Conservation (phyloP, 2,113 vertebrate genomes). For the Petrocephalus zakoni region DNA sequence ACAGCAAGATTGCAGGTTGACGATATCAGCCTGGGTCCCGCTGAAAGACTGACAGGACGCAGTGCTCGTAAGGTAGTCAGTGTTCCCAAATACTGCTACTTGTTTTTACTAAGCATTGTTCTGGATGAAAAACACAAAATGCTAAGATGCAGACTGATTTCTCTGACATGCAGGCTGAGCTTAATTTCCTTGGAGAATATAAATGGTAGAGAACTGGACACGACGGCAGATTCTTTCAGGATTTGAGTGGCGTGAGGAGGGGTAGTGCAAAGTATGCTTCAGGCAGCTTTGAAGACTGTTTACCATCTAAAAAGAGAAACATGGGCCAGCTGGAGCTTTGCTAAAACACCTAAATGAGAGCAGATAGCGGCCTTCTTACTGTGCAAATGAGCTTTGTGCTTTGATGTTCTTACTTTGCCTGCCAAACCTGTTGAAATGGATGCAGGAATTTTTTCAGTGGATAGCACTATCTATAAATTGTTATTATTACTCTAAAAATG, state of each 20-base stretch:
- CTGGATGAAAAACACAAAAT: background rate
- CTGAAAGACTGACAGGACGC: background rate
- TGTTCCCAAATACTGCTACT: background rate
- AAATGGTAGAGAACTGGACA: background rate
- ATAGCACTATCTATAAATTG: background rate
- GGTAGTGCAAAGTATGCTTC: background rate
- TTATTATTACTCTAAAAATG: background rate
- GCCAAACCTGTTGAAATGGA: background rate
- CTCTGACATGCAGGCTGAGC: background rate
- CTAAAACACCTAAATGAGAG: background rate
- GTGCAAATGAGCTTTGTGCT: background rate
- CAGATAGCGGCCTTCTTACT: background rate
- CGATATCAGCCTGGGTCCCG: background rate
- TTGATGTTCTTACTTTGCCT: background rate
- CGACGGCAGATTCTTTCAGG: background rate
- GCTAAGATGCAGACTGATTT: background rate
- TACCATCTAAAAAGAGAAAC: background rate
- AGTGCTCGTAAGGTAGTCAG: background rate
- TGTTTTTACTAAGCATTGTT: background rate
- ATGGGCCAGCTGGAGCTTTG: background rate
- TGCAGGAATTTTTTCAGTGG: background rate
- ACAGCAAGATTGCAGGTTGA: background rate
- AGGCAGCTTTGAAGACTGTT: background rate
- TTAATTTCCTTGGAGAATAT: background rate
- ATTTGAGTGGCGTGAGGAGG: background rate